phyloP scores from a whole-genome alignment of 2,113 vertebrate genomes.

The Haplochromis vanheusdeni region DNA sequence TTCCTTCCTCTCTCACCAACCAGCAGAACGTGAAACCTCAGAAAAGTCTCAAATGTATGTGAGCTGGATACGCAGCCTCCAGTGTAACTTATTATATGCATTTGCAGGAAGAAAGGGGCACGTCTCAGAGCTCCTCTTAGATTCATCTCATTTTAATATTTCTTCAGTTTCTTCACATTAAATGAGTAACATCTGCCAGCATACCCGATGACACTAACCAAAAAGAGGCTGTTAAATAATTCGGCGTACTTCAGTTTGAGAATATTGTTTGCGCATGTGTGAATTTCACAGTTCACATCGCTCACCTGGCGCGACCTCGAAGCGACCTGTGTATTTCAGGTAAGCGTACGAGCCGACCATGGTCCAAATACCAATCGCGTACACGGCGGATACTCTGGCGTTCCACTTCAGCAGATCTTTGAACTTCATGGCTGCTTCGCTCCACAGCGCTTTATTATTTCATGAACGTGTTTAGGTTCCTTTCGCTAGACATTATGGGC shows the following conservation, averaged over 20 bases:
- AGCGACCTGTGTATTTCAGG: slow-evolving; percentile 9
- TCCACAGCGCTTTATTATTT: accelerated
- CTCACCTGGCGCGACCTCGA: slow-evolving; percentile 8
- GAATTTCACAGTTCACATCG: neutral
- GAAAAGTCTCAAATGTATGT: neutral
- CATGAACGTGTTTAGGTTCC: accelerated
- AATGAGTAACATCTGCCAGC: neutral
- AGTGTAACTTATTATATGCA: neutral
- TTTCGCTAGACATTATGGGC: neutral
- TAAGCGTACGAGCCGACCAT: slow-evolving; percentile 43
- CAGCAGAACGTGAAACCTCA: neutral
- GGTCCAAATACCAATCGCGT: slow-evolving; percentile 61
- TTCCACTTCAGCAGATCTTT: slow-evolving; percentile 41
- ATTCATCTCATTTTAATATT: neutral
- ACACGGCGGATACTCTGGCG: slow-evolving; percentile 11
- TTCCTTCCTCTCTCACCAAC: neutral
- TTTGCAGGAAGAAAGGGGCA: neutral
- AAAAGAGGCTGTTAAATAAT: neutral
- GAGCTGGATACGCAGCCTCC: neutral
- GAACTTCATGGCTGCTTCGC: neutral
- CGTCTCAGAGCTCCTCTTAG: neutral
- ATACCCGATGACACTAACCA: neutral
- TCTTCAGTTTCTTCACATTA: neutral
- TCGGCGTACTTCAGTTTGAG: neutral
- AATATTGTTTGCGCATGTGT: neutral